These are phyloP conservation scores for Grus americana DNA, from an alignment of 2,113 vertebrate species.

Conservation along the genomic window DNA sequence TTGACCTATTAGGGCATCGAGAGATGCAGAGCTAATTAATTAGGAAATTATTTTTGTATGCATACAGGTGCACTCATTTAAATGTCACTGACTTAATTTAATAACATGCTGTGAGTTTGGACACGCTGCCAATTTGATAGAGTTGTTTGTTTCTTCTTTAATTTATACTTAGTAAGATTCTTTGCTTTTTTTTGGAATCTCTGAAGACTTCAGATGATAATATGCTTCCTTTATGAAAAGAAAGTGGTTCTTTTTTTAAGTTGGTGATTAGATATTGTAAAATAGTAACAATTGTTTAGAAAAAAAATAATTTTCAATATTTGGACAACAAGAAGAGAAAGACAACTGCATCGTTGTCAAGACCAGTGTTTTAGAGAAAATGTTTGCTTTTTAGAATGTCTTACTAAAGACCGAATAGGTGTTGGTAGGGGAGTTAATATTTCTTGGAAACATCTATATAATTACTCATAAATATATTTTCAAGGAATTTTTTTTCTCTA, in stretches of 20 bases:
- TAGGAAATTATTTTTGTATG: conserved; percentile 34
- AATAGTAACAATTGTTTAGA: neutral
- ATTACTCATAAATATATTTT: neutral
- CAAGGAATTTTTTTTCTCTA: neutral
- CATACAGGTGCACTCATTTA: conserved; percentile 49
- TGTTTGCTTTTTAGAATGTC: neutral
- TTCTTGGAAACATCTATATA: neutral
- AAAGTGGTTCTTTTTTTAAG: neutral
- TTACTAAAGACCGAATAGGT: neutral
- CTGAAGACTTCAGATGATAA: neutral
- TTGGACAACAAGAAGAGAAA: neutral
- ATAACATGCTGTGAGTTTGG: neutral
- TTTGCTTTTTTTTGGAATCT: neutral
- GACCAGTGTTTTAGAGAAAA: neutral
- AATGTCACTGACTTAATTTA: conserved; percentile 52
- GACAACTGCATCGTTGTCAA: neutral
- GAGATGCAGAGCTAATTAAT: conserved; percentile 34
- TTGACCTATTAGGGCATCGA: conserved; percentile 20
- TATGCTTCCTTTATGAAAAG: neutral
- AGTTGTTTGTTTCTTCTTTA: conserved; percentile 22
- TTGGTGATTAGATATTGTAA: neutral
- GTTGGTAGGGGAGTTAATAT: neutral
- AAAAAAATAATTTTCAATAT: neutral
- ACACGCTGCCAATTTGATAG: neutral
- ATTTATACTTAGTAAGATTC: neutral